Percentiles rank a stretch among this genome's conserved stretches.
Conservation (phyloP, 2,888 invertebrate genomes). For the Phortica magna region DNA sequence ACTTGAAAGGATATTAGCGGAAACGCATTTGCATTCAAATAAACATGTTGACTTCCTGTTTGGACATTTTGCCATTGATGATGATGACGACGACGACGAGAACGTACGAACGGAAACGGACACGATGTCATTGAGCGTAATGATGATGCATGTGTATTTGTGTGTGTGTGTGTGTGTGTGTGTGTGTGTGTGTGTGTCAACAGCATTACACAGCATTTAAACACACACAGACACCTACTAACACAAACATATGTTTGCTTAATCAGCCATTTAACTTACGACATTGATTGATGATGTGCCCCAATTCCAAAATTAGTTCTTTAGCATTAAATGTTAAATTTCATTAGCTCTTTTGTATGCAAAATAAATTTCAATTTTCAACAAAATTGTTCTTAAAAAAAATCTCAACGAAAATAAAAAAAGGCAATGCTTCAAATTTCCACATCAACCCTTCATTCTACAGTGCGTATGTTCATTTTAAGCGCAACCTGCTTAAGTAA, state of each 20-base stretch:
- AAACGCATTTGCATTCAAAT: neutral
- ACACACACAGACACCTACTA: neutral
- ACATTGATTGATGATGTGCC: constrained; percentile 2
- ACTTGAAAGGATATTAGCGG: neutral
- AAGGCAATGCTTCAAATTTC: constrained; percentile 2
- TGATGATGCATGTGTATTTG: neutral
- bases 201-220: neutral
- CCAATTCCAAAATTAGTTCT: no score
- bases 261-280: neutral
- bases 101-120: neutral
- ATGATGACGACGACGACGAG: neutral
- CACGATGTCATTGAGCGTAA: neutral
- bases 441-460: constrained; percentile 6
- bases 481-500: neutral
- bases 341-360: neutral
- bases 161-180: neutral
- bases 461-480: neutral
- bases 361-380: neutral
- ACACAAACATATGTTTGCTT: neutral
- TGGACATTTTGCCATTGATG: neutral
- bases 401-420: neutral
- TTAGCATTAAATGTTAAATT: no score
- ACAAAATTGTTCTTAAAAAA: neutral
- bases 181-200: no score
- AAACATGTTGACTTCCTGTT: neutral